Evolutionary conservation across 2,888 invertebrate genomes (phyloP).

Genomic region (Pocota personata): DNA sequence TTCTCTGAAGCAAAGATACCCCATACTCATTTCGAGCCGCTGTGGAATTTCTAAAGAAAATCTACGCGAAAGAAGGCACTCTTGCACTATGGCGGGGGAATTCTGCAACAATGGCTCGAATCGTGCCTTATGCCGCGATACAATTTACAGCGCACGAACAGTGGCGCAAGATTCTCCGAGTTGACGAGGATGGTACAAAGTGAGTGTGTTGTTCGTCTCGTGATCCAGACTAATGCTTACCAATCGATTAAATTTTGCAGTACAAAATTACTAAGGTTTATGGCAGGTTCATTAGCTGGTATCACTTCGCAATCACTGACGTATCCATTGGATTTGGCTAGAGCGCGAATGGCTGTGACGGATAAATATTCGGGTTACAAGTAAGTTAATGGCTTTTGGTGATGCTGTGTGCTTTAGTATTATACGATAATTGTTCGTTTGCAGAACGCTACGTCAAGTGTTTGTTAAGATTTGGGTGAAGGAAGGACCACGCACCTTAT

Average conservation of each 20-base stretch:
- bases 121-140: slow-evolving; percentile 98
- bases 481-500: slow-evolving; percentile 91
- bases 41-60: slow-evolving; percentile 86
- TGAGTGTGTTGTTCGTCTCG: no score
- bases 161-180: slow-evolving; percentile 92
- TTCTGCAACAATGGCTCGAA: slow-evolving; percentile 98
- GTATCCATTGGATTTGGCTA: slow-evolving; percentile 97
- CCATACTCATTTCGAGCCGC: slow-evolving; percentile 90
- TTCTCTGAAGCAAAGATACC: slow-evolving; percentile 84
- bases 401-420: not conserved
- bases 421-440: not conserved
- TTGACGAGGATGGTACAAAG: slow-evolving; percentile 86
- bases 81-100: slow-evolving; percentile 97
- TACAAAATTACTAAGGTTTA: slow-evolving; percentile 84
- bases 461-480: slow-evolving; percentile 88
- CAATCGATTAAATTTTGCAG: slow-evolving; percentile 76
- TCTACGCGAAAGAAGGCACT: slow-evolving; percentile 90
- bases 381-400: slow-evolving; percentile 78
- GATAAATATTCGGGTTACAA: slow-evolving; percentile 88
- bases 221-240: no score
- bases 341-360: slow-evolving; percentile 98
- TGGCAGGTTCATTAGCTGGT: slow-evolving; percentile 97
- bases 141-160: slow-evolving; percentile 99
- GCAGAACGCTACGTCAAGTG: slow-evolving; percentile 84
- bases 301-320: slow-evolving; percentile 96